Conservation (phyloP, 2,113 vertebrate genomes). For the Psephotus haematonotus region DNA sequence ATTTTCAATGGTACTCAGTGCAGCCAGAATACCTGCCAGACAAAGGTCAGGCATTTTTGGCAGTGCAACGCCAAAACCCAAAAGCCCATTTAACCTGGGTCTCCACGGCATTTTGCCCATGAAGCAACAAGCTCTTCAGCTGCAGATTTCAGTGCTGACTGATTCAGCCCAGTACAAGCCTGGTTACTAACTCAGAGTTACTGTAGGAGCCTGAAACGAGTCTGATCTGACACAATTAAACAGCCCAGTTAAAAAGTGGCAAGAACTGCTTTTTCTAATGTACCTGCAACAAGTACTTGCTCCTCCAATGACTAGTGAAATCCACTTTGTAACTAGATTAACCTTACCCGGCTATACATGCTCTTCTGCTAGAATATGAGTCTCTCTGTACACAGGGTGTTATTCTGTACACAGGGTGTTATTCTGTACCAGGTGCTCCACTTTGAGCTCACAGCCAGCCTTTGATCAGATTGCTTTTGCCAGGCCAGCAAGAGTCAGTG, state of each 20-base stretch:
- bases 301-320: background rate
- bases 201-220: background rate
- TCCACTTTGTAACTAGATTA: background rate
- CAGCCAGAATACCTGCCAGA: background rate
- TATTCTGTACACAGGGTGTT: fast-evolving
- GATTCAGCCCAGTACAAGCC: background rate
- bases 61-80: background rate
- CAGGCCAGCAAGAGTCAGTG: background rate
- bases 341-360: background rate
- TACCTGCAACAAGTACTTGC: background rate
- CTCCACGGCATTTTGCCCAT: fast-evolving
- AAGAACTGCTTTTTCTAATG: background rate
- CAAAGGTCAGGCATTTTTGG: background rate
- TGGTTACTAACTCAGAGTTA: background rate
- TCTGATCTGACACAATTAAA: background rate
- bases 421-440: background rate
- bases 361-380: background rate
- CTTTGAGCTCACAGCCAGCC: background rate
- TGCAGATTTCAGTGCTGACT: background rate
- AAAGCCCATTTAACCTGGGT: background rate
- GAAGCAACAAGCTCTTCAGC: fast-evolving
- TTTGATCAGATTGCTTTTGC: background rate
- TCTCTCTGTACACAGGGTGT: background rate
- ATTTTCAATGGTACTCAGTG: background rate
- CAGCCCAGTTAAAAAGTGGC: background rate